These are phyloP conservation scores for Drymonia ruficornis DNA, from an alignment of 2,888 invertebrate genomes.

Conservation along the genomic window DNA sequence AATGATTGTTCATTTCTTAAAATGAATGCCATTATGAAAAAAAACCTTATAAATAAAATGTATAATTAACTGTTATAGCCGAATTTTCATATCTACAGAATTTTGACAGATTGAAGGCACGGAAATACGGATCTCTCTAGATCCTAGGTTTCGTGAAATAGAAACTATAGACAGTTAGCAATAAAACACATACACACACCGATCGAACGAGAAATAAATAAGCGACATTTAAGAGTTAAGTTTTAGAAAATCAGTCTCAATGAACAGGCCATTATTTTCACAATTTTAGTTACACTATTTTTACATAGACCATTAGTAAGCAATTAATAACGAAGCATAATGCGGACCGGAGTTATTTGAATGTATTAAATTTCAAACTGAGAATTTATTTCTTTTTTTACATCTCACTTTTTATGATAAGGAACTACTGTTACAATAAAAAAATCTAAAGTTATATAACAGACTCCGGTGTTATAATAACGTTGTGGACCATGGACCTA, in stretches of 20 bases:
- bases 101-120: conserved; percentile 40
- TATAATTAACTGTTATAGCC: conserved; percentile 19
- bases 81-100: conserved; percentile 32
- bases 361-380: too few relatives aligned
- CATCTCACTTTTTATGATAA: too few relatives aligned
- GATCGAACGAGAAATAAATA: conserved; percentile 49
- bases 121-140: conserved; percentile 31
- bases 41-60: too few relatives aligned
- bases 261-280: conserved; percentile 79
- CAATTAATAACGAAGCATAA: conserved; percentile 34
- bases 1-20: too few relatives aligned
- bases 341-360: conserved; percentile 14
- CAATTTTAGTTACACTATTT: conserved; percentile 63
- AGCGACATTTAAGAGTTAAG: conserved; percentile 64
- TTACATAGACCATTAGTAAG: conserved; percentile 48
- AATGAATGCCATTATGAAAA: too few relatives aligned
- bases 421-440: too few relatives aligned
- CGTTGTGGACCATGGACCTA: too few relatives aligned
- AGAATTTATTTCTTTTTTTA: too few relatives aligned
- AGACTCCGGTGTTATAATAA: too few relatives aligned
- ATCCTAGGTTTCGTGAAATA: conserved; percentile 25
- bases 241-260: conserved; percentile 84
- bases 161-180: conserved; percentile 31
- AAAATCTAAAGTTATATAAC: too few relatives aligned
- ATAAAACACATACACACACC: conserved; percentile 38